Evolutionary conservation across 2,888 invertebrate species (phyloP).

Genomic region (Ochlodes sylvanus): DNA sequence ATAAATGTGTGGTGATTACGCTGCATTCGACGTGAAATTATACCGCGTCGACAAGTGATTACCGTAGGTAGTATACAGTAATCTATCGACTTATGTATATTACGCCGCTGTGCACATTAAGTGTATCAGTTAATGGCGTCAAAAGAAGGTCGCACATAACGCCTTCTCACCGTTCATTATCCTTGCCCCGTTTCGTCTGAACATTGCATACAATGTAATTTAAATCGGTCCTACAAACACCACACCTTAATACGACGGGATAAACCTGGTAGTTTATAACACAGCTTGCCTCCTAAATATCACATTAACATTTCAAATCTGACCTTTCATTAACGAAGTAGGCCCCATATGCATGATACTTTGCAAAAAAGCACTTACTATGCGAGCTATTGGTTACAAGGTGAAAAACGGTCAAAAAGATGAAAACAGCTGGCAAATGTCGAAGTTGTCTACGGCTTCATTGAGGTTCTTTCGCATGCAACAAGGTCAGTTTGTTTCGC

Average conservation of each 20-base stretch:
- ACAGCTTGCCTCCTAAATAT: conserved; percentile 26
- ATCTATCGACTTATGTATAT: too few relatives aligned
- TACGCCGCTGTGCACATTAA: not conserved
- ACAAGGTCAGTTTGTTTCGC: too few relatives aligned
- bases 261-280: conserved; percentile 25
- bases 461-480: too few relatives aligned
- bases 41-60: too few relatives aligned
- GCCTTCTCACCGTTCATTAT: not conserved
- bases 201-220: not conserved
- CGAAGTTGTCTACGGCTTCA: too few relatives aligned
- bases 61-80: too few relatives aligned
- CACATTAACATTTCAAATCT: conserved; percentile 34
- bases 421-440: too few relatives aligned
- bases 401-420: conserved; percentile 17
- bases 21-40: too few relatives aligned
- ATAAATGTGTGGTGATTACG: too few relatives aligned
- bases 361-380: conserved; percentile 21
- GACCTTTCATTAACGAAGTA: conserved; percentile 31
- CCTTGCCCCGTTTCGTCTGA: too few relatives aligned
- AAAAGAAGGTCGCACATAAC: not conserved
- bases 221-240: not conserved
- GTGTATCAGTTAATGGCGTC: not conserved
- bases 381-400: conserved; percentile 26
- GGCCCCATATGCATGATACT: conserved; percentile 11
- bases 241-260: conserved; percentile 27